phyloP scores from a whole-genome alignment of 2,113 vertebrate species.

The Paralichthys olivaceus region DNA sequence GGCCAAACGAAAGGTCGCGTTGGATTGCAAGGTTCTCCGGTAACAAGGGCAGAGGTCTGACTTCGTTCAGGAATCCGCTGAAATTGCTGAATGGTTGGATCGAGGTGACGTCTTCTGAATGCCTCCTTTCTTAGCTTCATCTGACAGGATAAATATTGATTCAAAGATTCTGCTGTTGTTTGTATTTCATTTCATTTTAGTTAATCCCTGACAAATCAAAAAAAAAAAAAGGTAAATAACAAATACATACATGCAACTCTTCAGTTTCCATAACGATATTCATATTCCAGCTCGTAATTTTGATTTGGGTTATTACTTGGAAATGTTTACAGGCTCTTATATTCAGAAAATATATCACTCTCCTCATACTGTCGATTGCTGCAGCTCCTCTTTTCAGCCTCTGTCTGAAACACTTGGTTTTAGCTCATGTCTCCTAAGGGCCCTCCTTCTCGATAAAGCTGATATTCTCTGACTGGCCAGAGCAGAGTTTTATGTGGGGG shows the following conservation, averaged over 20 bases:
- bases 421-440: too few relatives aligned
- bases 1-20: constrained; percentile 41
- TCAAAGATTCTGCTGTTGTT: constrained; percentile 19
- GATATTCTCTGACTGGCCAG: too few relatives aligned
- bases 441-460: too few relatives aligned
- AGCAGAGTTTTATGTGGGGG: too few relatives aligned
- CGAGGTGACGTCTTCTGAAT: constrained; percentile 40
- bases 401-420: too few relatives aligned
- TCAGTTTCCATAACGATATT: too few relatives aligned
- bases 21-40: constrained; percentile 29
- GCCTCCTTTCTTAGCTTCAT: constrained; percentile 26
- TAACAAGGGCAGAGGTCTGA: constrained; percentile 21
- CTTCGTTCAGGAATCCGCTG: constrained; percentile 32
- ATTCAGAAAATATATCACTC: too few relatives aligned
- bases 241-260: neutral
- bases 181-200: constrained; percentile 30
- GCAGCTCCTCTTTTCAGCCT: too few relatives aligned
- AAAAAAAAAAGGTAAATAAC: neutral
- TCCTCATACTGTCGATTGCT: too few relatives aligned
- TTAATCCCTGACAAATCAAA: neutral
- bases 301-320: too few relatives aligned
- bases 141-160: constrained; percentile 23
- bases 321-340: too few relatives aligned
- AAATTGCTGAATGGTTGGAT: constrained; percentile 29
- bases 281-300: neutral